Conservation (phyloP, 1,140 invertebrate genomes). For the Elysia chlorotica region DNA sequence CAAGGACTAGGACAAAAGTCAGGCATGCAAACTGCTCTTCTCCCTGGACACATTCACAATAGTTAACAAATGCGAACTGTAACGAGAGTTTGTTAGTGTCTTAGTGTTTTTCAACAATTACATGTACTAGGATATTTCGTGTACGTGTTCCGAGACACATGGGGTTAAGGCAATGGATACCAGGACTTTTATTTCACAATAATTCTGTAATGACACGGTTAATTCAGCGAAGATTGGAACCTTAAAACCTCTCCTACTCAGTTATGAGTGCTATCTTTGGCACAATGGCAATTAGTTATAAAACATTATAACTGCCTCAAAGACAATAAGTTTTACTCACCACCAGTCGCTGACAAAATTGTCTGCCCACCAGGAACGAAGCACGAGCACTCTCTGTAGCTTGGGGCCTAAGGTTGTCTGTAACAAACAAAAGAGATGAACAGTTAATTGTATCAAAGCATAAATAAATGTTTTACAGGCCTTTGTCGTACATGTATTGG, state of each 20-base stretch:
- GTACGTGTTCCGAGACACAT: background rate
- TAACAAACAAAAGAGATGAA: background rate
- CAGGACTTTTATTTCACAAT: background rate
- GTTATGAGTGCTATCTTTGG: background rate
- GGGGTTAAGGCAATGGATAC: background rate
- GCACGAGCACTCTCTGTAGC: conserved; percentile 61
- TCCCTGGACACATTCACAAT: background rate
- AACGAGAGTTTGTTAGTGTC: no score
- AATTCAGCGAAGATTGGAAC: background rate
- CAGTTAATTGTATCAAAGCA: background rate
- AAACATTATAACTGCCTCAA: background rate
- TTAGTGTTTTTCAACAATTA: background rate
- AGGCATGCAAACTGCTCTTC: no score
- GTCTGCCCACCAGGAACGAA: conserved; percentile 66
- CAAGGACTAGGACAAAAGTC: no score
- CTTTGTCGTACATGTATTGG: background rate
- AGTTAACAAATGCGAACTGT: background rate
- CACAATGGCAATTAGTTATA: background rate
- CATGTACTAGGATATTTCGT: background rate
- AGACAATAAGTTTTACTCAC: conserved; percentile 52
- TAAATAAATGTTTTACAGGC: background rate
- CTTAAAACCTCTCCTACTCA: background rate
- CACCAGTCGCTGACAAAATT: conserved; percentile 68
- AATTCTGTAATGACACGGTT: background rate
- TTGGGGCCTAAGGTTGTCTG: conserved; percentile 58